These are phyloP conservation scores for Hetaerina americana DNA, from an alignment of 1,140 invertebrate genomes.

Conservation along the genomic window DNA sequence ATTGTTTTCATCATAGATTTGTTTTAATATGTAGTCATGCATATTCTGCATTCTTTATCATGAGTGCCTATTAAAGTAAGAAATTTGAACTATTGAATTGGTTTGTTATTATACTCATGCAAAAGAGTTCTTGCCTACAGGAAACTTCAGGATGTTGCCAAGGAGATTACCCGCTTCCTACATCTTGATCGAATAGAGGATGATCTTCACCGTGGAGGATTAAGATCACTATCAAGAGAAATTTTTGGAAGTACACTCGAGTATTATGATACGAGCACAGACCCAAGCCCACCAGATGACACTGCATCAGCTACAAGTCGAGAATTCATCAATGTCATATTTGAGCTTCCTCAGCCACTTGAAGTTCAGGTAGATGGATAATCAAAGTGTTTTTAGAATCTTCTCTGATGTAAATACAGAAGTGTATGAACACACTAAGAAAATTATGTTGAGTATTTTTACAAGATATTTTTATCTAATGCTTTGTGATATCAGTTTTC, in stretches of 20 bases:
- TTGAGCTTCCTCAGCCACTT: not conserved
- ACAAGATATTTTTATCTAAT: not conserved
- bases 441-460: not conserved
- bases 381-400: no score
- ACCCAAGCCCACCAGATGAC: not conserved
- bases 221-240: not conserved
- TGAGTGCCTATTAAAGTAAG: no score
- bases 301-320: not conserved
- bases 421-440: not conserved
- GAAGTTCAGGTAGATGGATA: not conserved
- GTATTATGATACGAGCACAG: not conserved
- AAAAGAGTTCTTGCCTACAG: no score
- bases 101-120: no score
- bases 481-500: not conserved
- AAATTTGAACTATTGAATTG: no score
- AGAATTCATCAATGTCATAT: not conserved
- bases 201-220: not conserved
- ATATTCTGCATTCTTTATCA: no score
- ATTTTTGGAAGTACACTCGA: not conserved
- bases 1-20: no score
- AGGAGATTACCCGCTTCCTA: not conserved
- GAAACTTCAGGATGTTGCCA: not conserved
- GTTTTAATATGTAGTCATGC: no score
- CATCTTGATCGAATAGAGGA: not conserved
- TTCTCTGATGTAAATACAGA: not conserved